These are phyloP conservation scores for Calameuta idolon DNA, from an alignment of 2,888 invertebrate species.

Conservation along the genomic window DNA sequence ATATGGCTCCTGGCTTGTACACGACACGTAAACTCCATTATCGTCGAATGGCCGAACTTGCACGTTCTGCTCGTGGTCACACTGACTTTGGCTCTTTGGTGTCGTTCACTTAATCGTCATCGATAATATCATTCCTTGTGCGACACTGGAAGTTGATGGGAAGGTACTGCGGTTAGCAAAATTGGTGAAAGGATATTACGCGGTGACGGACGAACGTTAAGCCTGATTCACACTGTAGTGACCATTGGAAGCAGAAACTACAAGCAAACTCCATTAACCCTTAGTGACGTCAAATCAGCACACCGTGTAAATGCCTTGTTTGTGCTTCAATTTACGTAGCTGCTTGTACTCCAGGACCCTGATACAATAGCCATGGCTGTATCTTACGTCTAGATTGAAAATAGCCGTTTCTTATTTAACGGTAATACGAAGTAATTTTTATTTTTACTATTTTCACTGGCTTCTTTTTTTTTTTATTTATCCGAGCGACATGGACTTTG, in stretches of 20 bases:
- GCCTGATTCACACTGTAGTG: background rate
- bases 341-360: background rate
- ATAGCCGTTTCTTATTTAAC: background rate
- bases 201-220: background rate
- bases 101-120: background rate
- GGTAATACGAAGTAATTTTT: background rate
- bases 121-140: background rate
- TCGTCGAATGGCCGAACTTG: conserved; percentile 11
- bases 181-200: background rate
- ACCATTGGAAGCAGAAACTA: conserved; percentile 2
- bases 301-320: background rate
- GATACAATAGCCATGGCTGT: background rate
- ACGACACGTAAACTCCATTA: conserved; percentile 27
- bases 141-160: background rate
- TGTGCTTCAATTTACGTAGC: background rate
- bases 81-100: background rate
- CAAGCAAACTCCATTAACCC: conserved; percentile 8
- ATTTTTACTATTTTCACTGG: background rate
- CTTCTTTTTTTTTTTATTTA: too few relatives aligned
- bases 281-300: background rate
- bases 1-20: conserved; percentile 10
- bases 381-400: background rate
- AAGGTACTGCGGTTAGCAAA: background rate
- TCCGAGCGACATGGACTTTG: background rate
- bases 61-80: background rate